Evolutionary conservation across 2,888 invertebrate species (phyloP).

Genomic region (Cryptus armator): DNA sequence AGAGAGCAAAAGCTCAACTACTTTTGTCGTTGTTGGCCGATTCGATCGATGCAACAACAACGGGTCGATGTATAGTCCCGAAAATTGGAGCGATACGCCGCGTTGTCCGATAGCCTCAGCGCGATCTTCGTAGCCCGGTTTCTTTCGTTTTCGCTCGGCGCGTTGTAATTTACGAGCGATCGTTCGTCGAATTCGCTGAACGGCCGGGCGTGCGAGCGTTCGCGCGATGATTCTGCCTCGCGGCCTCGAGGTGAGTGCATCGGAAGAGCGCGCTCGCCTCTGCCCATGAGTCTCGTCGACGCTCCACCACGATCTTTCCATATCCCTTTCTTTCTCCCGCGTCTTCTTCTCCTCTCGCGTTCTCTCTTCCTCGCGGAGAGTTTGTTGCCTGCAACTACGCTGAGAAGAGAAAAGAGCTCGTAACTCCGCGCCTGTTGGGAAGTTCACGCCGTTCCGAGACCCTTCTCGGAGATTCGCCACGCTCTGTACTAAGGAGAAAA

Average conservation of each 20-base stretch:
- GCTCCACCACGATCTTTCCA: conserved; percentile 33
- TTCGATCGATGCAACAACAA: conserved; percentile 25
- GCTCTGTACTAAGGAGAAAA: conserved; percentile 60
- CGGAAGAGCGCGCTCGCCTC: conserved; percentile 60
- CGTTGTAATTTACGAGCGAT: conserved; percentile 80
- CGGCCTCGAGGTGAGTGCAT: conserved; percentile 69
- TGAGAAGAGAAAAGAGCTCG: conserved; percentile 54
- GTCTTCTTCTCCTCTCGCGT: not conserved
- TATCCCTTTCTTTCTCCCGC: not conserved
- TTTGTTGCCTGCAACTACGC: conserved; percentile 29
- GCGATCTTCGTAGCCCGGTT: conserved; percentile 23
- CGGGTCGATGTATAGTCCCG: conserved; percentile 2
- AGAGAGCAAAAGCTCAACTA: conserved; percentile 15
- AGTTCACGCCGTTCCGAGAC: conserved; percentile 64
- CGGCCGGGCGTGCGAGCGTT: conserved; percentile 55
- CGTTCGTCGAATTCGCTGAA: conserved; percentile 79
- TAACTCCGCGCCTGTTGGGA: conserved; percentile 64
- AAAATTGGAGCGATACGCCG: conserved; percentile 31
- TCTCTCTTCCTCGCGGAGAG: conserved; percentile 16
- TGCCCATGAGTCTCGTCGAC: conserved; percentile 37
- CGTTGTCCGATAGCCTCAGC: not conserved
- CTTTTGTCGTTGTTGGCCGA: conserved; percentile 43
- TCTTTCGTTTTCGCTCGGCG: conserved; percentile 58
- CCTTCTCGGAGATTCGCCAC: conserved; percentile 68
- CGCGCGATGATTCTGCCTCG: conserved; percentile 77